Evolutionary conservation across 2,113 vertebrate species (phyloP).

Genomic region (Ochotona princeps): DNA sequence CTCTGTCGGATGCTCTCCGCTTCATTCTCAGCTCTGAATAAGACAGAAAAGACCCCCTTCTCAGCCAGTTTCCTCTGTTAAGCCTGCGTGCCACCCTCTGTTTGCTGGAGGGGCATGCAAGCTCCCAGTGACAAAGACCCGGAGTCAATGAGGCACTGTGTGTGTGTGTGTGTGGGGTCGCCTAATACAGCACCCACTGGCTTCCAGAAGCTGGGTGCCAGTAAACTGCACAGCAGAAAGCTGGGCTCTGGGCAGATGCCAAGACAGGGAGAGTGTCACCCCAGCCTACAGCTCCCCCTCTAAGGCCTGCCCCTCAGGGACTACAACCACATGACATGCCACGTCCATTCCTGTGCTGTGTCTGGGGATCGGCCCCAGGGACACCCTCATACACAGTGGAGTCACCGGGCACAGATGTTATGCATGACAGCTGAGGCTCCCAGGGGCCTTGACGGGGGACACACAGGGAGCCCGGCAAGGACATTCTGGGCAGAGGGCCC

Average conservation of each 20-base stretch:
- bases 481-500: neutral
- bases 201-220: conserved; percentile 40
- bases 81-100: neutral
- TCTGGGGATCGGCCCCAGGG: neutral
- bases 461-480: neutral
- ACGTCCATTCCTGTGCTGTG: neutral
- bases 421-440: neutral
- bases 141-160: conserved; percentile 50
- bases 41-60: conserved; percentile 69
- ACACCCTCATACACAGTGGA: neutral
- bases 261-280: neutral
- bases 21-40: conserved; percentile 95
- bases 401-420: neutral
- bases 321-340: neutral
- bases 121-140: conserved; percentile 52
- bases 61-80: neutral
- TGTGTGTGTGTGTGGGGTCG: neutral
- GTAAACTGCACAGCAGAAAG: neutral
- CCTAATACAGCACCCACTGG: conserved; percentile 29
- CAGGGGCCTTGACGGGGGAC: neutral
- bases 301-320: neutral
- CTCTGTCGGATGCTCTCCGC: conserved; percentile 96
- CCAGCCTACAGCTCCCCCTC: neutral
- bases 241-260: neutral
- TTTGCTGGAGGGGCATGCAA: neutral